Evolutionary conservation across 2,888 invertebrate genomes (phyloP).

Genomic region (Antheraea assamensis): DNA sequence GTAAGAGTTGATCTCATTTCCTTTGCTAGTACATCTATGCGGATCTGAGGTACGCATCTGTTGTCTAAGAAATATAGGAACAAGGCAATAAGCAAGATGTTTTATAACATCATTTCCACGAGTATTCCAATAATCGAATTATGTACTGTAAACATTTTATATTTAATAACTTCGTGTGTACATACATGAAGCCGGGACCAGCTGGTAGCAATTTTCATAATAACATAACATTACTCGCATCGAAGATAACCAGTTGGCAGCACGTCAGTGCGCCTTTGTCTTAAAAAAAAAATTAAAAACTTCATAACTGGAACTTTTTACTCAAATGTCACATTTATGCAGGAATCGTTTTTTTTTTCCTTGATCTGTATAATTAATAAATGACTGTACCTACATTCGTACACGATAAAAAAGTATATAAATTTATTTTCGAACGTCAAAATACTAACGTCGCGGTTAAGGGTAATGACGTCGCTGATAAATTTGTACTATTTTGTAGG

Average conservation of each 20-base stretch:
- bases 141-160: slow-evolving; percentile 71
- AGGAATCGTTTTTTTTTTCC: background rate
- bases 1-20: no score
- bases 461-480: no score
- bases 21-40: no score
- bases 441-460: background rate
- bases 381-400: background rate
- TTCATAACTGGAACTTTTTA: background rate
- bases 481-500: no score
- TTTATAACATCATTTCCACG: slow-evolving; percentile 37
- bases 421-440: background rate
- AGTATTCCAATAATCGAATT: slow-evolving; percentile 72
- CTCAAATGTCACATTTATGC: background rate
- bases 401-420: background rate
- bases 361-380: background rate
- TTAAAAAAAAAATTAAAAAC: slow-evolving; percentile 28
- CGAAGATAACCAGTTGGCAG: slow-evolving; percentile 48
- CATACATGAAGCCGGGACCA: slow-evolving; percentile 45
- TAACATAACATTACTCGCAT: slow-evolving; percentile 69
- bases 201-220: slow-evolving; percentile 72
- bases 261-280: slow-evolving; percentile 37
- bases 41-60: background rate
- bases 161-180: slow-evolving; percentile 57
- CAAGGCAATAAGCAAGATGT: slow-evolving; percentile 17
- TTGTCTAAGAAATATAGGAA: background rate